phyloP scores from a whole-genome alignment of 2,888 invertebrate species.

The Elgonia sp. region DNA sequence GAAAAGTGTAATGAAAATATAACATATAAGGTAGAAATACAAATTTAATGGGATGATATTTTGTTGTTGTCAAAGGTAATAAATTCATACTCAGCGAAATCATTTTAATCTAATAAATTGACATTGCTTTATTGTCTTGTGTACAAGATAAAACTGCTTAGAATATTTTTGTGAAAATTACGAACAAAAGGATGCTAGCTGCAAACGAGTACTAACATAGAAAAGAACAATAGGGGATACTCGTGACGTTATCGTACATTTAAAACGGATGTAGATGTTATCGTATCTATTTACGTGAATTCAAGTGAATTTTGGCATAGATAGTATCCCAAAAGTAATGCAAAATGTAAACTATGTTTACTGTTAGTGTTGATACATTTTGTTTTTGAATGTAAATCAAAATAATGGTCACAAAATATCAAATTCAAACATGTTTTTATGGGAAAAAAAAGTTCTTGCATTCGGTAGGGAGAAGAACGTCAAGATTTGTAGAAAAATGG shows the following conservation, averaged over 20 bases:
- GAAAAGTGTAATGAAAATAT: too few species aligned
- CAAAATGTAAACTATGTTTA: constrained; percentile 54
- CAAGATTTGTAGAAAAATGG: too few species aligned
- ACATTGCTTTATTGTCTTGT: constrained; percentile 48
- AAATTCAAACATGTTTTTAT: not conserved
- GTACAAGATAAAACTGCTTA: constrained; percentile 79
- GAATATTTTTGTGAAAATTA: constrained; percentile 83
- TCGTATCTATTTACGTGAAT: constrained; percentile 80
- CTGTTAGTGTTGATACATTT: constrained; percentile 56
- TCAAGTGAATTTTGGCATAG: constrained; percentile 82
- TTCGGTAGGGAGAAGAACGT: too few species aligned
- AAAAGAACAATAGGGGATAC: constrained; percentile 81
- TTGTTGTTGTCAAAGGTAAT: too few species aligned
- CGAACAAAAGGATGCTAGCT: constrained; percentile 82
- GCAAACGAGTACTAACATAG: constrained; percentile 78
- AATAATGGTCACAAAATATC: constrained; percentile 10
- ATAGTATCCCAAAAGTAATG: constrained; percentile 75
- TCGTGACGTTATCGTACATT: constrained; percentile 81
- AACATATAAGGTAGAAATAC: too few species aligned
- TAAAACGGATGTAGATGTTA: constrained; percentile 83
- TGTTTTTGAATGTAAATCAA: constrained; percentile 21
- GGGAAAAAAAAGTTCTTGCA: too few species aligned
- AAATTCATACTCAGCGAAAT: constrained; percentile 38
- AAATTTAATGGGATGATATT: too few species aligned
- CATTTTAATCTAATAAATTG: constrained; percentile 60